Evolutionary conservation across 2,888 invertebrate genomes (phyloP).

Genomic region (Stenurella melanura): DNA sequence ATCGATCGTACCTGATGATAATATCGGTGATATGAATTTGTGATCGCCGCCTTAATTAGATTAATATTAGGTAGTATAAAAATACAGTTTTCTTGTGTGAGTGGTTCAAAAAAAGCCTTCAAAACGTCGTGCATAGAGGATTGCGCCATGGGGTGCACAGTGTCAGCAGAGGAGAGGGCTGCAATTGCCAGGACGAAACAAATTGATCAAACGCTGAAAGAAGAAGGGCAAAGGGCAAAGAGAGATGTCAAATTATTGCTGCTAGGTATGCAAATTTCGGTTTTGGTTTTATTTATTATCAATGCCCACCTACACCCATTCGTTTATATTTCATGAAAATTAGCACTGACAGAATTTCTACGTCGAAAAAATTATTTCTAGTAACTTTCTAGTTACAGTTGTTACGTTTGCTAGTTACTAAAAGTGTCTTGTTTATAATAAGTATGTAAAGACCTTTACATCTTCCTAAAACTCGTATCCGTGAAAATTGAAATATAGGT

Average conservation of each 20-base stretch:
- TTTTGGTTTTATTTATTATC: neutral
- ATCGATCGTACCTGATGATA: constrained; percentile 27
- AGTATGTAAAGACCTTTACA: no score
- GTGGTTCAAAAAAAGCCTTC: constrained; percentile 55
- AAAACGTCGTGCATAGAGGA: constrained; percentile 70
- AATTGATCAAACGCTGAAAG: constrained; percentile 98
- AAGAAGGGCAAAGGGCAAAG: constrained; percentile 98
- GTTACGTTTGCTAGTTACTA: no score
- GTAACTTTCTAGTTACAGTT: no score
- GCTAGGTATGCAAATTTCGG: constrained; percentile 82
- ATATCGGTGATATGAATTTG: constrained; percentile 29
- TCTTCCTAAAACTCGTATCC: no score
- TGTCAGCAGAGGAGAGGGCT: constrained; percentile 99
- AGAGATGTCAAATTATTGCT: constrained; percentile 99
- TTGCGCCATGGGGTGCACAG: constrained; percentile 95
- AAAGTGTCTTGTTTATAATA: no score
- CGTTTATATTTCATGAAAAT: neutral
- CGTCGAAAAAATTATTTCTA: no score
- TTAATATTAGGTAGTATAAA: constrained; percentile 22
- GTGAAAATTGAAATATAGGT: no score
- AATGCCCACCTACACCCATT: neutral
- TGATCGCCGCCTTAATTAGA: constrained; percentile 34
- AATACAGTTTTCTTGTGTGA: constrained; percentile 31
- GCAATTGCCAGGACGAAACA: constrained; percentile 98
- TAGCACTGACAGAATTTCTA: neutral